Conservation (phyloP, 2,113 vertebrate genomes). For the Ramphastos sulfuratus region DNA sequence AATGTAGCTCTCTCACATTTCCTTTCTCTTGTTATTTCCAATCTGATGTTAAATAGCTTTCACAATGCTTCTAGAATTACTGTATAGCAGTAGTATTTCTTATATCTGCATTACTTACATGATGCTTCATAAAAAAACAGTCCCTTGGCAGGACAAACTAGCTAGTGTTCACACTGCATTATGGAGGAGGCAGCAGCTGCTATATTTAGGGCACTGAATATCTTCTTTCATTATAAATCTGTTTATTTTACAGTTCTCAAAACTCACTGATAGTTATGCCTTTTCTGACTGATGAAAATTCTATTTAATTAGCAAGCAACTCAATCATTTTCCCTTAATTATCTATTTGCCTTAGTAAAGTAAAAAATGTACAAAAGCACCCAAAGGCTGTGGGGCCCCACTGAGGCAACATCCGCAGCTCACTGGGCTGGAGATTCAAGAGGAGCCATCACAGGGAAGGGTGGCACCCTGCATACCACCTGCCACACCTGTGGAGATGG, state of each 20-base stretch:
- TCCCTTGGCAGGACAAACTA: constrained; percentile 16
- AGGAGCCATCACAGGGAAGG: not conserved
- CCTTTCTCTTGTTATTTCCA: not conserved
- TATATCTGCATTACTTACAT: not conserved
- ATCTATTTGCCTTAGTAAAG: not conserved
- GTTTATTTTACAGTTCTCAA: not conserved
- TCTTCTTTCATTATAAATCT: not conserved
- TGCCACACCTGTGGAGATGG: accelerated
- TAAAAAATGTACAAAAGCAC: not conserved
- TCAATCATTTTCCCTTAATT: not conserved
- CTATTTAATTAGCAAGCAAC: not conserved
- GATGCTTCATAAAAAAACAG: not conserved
- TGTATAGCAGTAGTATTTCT: constrained; percentile 22
- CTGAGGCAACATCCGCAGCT: not conserved
- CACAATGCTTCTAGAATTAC: constrained; percentile 1
- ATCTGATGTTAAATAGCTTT: constrained; percentile 16
- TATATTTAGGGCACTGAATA: constrained; percentile 18
- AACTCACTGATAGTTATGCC: not conserved
- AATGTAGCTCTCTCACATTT: not conserved
- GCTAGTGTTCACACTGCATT: constrained; percentile 29
- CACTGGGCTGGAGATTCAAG: not conserved
- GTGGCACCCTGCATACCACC: not conserved
- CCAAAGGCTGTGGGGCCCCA: not conserved
- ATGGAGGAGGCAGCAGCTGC: constrained; percentile 46
- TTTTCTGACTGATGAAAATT: not conserved